Evolutionary conservation across 2,113 vertebrate genomes (phyloP).

Genomic region (Eulemur rufifrons): DNA sequence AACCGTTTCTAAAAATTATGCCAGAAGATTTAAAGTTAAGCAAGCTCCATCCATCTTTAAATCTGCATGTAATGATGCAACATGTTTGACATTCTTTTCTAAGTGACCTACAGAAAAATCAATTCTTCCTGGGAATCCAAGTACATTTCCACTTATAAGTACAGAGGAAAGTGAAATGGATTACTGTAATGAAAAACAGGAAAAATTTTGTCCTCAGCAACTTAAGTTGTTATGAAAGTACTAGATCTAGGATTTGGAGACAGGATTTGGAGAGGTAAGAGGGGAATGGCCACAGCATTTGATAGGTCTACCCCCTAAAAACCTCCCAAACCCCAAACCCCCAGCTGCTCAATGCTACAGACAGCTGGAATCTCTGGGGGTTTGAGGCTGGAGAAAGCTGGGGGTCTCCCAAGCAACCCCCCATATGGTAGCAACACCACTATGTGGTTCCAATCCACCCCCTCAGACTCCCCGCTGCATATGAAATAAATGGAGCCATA

Average conservation of each 20-base stretch:
- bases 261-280: too few species aligned
- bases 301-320: not conserved
- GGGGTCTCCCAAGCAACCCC: not conserved
- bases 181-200: constrained; percentile 43
- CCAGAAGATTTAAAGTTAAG: constrained; percentile 46
- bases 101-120: constrained; percentile 75
- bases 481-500: not conserved
- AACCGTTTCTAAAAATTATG: constrained; percentile 36
- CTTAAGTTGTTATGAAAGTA: not conserved
- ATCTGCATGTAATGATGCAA: constrained; percentile 3
- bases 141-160: constrained; percentile 47
- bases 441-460: not conserved
- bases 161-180: constrained; percentile 53
- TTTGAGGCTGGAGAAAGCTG: not conserved
- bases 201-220: not conserved
- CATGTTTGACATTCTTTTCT: constrained; percentile 69
- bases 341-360: not conserved
- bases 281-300: not conserved
- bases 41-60: constrained; percentile 28
- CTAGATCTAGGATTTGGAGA: not conserved
- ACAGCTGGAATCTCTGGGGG: not conserved
- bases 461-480: not conserved
- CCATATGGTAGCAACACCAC: not conserved
- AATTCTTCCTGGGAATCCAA: constrained; percentile 64
- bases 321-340: too few species aligned